Percentiles rank a stretch among this genome's conserved stretches.
Evolutionary conservation across 2,888 invertebrate species (phyloP).

Genomic region (Halocaridina rubra): DNA sequence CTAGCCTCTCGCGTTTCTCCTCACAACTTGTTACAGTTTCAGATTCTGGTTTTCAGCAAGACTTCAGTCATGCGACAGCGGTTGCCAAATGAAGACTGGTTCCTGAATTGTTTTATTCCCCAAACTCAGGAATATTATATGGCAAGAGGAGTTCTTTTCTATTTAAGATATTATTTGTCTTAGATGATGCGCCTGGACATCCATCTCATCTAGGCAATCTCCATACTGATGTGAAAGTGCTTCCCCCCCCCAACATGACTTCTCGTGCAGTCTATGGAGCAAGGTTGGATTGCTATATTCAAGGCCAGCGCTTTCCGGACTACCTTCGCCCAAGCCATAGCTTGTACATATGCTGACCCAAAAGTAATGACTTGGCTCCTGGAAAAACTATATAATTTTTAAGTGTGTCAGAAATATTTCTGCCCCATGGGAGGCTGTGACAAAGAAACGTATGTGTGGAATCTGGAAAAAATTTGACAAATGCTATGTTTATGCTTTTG

Average conservation of each 20-base stretch:
- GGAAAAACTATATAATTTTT: not conserved
- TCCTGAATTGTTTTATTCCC: too few relatives aligned
- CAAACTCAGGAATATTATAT: too few relatives aligned
- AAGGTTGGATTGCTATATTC: not conserved
- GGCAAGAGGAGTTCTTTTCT: too few relatives aligned
- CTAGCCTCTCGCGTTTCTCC: too few relatives aligned
- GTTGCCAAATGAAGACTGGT: too few relatives aligned
- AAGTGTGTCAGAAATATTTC: not conserved
- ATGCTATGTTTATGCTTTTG: not conserved
- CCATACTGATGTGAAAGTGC: too few relatives aligned
- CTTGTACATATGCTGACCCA: not conserved
- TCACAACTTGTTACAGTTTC: too few relatives aligned
- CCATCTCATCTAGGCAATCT: not conserved
- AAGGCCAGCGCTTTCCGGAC: not conserved
- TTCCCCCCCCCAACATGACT: not conserved
- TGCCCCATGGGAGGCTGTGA: not conserved
- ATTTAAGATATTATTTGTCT: too few relatives aligned
- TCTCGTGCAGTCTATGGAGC: not conserved
- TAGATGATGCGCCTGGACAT: not conserved
- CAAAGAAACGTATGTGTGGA: not conserved
- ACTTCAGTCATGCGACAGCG: too few relatives aligned
- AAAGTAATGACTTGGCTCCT: not conserved
- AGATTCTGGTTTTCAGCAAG: too few relatives aligned
- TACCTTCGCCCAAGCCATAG: not conserved
- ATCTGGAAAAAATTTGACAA: not conserved